Evolutionary conservation across 2,113 vertebrate genomes (phyloP).

Genomic region (Leucopternis melanops): DNA sequence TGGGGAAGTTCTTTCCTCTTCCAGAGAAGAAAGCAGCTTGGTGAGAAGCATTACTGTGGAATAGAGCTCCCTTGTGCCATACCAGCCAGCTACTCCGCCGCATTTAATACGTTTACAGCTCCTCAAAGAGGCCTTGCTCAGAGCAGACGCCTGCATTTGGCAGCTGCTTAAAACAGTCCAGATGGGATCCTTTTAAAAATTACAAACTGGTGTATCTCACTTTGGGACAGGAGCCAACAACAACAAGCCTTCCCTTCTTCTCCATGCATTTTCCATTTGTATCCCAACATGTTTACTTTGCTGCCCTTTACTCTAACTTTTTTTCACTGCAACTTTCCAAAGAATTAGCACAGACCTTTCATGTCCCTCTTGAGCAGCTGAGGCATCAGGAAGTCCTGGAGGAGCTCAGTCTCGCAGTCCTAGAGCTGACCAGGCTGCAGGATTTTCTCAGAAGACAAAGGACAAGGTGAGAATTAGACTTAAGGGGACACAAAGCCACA

Average conservation of each 20-base stretch:
- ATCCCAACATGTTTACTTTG: slow-evolving; percentile 65
- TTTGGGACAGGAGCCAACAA: slow-evolving; percentile 49
- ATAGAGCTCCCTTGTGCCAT: not conserved
- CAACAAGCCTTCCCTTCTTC: slow-evolving; percentile 53
- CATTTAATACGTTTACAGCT: slow-evolving; percentile 24
- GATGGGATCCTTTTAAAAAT: slow-evolving; percentile 64
- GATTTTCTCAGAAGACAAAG: slow-evolving; percentile 1
- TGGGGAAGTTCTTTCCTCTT: not conserved
- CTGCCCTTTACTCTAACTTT: slow-evolving; percentile 59
- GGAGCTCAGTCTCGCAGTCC: not conserved
- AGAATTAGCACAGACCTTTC: slow-evolving; percentile 24
- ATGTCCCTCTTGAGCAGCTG: slow-evolving; percentile 26
- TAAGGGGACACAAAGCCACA: not conserved
- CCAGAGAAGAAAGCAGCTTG: not conserved
- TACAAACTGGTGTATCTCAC: slow-evolving; percentile 63
- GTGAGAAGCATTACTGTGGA: not conserved
- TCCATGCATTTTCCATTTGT: slow-evolving; percentile 63
- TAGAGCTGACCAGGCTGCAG: not conserved
- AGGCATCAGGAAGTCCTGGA: slow-evolving; percentile 12
- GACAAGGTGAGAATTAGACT: not conserved
- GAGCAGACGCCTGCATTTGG: slow-evolving; percentile 53
- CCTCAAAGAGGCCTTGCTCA: slow-evolving; percentile 50
- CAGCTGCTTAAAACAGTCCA: slow-evolving; percentile 55
- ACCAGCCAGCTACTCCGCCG: not conserved
- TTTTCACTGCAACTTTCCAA: slow-evolving; percentile 41